Evolutionary conservation across 2,888 invertebrate species (phyloP), one percentile per base, ranked within the genome.

Genomic region (Epiblema foenella): DNA sequence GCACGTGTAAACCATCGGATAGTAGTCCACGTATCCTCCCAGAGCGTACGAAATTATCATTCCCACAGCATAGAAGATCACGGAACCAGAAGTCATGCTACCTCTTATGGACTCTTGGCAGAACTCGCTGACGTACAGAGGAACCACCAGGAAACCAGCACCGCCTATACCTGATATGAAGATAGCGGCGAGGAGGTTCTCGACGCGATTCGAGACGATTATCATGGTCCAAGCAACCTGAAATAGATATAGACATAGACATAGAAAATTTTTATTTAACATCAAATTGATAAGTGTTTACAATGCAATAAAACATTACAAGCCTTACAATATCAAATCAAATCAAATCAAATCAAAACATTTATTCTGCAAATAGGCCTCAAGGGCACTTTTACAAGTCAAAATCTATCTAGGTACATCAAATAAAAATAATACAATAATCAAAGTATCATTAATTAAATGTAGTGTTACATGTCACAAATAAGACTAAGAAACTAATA

Each of bases 31-130:
- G 42, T 66, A 75, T 3, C 77, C 77, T 0, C 77, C 76, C 1
- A 60, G 10, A 2, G 29, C 29, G 11, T 60, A 60, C 1, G 46
- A 49, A 5, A 60, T 8, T n/a, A 49, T 60, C 60, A 49, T 60
- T 15, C 60, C 60, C 0, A 76, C 3, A 1, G 68, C 60, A 37
- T 74, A 73, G 57, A 73, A 75, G 0, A 78, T 62, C 52, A 77
- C 71, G 4, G 73, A 51, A 8, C 72, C 69, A 2, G 76, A 66
- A 0, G 75, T 73, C 77, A 78, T 75, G 11, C 65, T 46, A 0
- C 78, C 78, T 17, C 78, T 57, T 5, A 78, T 76, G 12, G 73
- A 72, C 8, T 75, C 73, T 49, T 77, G 73, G 71, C 77, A 77
- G 52, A 77, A 52, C 39, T 78, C 78, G 49, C 73, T 73, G 29